A percentile compares a stretch with the other conserved stretches of the same genome.
These are phyloP conservation scores for Venustaconcha ellipsiformis DNA, from an alignment of 1,140 invertebrate genomes.

Conservation along the genomic window DNA sequence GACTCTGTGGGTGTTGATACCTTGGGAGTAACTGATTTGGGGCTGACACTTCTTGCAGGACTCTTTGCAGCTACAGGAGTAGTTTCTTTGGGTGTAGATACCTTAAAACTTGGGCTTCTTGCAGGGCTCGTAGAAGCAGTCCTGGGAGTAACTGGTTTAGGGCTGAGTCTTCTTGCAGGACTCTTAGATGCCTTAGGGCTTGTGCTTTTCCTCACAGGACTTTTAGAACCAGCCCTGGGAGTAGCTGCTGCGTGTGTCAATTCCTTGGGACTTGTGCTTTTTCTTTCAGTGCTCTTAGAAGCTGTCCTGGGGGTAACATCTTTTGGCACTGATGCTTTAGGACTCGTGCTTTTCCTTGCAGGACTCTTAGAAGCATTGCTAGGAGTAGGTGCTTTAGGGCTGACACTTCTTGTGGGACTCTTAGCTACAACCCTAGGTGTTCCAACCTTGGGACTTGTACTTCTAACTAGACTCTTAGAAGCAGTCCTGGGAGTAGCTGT, in stretches of 20 bases:
- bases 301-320: neutral
- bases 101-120: neutral
- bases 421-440: too few species aligned
- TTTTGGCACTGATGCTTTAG: neutral
- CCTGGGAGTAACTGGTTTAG: too few species aligned
- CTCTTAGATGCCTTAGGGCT: neutral
- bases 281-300: neutral
- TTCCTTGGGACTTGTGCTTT: neutral
- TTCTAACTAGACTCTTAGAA: constrained; percentile 1
- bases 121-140: neutral
- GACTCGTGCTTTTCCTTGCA: neutral
- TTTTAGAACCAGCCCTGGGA: neutral
- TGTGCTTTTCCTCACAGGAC: neutral
- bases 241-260: too few species aligned
- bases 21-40: neutral
- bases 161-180: too few species aligned
- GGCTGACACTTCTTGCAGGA: neutral
- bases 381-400: neutral
- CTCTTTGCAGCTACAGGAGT: neutral
- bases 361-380: neutral
- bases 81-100: too few species aligned
- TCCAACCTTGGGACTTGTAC: too few species aligned
- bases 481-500: neutral
- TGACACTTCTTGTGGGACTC: neutral
- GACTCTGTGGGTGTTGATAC: neutral